Percentiles rank a stretch among this genome's conserved stretches.
Conservation (phyloP, 2,797 vertebrate genomes). For the Fringilla coelebs region DNA sequence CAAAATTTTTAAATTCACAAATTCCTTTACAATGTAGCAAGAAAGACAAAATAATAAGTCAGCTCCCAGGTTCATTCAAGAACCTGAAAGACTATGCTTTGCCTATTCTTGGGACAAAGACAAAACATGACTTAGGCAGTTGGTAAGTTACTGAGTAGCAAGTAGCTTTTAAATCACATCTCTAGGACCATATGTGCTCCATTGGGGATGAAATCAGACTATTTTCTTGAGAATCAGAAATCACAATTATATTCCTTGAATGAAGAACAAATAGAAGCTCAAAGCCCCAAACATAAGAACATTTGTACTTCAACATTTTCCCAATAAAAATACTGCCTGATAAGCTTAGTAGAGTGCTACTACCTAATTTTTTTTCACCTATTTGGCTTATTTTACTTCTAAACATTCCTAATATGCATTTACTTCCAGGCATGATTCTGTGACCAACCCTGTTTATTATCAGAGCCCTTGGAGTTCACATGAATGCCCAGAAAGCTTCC, state of each 20-base stretch:
- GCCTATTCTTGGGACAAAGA: background rate
- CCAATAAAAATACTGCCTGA: background rate
- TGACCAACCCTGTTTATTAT: background rate
- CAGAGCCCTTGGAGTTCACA: background rate
- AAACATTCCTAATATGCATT: background rate
- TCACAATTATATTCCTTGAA: background rate
- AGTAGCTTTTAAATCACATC: background rate
- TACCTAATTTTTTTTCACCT: background rate
- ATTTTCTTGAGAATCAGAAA: background rate
- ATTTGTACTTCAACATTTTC: background rate
- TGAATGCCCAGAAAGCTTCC: background rate
- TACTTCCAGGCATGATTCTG: background rate
- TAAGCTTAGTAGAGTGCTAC: background rate
- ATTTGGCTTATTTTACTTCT: background rate
- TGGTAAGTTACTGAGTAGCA: background rate
- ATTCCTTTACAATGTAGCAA: background rate
- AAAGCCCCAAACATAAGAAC: background rate
- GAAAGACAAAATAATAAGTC: background rate
- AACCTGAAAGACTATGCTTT: background rate
- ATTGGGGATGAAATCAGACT: background rate
- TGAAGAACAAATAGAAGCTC: background rate
- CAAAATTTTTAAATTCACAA: background rate
- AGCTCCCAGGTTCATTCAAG: background rate
- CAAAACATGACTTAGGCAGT: background rate
- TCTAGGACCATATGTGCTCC: background rate